Conservation (phyloP, 2,113 vertebrate genomes). For the Psittacus erithacus region DNA sequence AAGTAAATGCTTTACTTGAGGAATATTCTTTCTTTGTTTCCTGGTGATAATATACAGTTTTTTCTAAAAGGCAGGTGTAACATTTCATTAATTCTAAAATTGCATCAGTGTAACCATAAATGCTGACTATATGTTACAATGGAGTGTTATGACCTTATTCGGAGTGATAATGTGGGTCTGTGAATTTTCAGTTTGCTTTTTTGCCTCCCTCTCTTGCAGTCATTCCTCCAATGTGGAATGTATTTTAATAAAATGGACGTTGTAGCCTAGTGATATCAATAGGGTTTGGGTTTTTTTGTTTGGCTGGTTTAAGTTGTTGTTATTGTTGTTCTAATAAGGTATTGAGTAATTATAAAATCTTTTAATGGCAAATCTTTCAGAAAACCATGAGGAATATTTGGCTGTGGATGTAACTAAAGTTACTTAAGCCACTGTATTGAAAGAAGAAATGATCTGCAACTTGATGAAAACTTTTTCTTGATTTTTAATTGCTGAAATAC, state of each 20-base stretch:
- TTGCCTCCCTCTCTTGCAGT: not conserved
- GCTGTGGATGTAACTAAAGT: not conserved
- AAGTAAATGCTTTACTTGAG: not conserved
- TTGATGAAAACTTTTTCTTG: not conserved
- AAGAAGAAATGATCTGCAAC: not conserved
- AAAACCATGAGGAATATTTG: not conserved
- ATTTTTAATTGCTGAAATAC: not conserved
- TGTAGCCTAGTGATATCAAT: not conserved
- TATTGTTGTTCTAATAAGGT: not conserved
- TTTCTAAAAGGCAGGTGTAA: not conserved
- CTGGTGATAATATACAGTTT: not conserved
- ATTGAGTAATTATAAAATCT: not conserved
- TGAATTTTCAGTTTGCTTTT: not conserved
- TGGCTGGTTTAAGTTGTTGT: not conserved
- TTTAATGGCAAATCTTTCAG: not conserved
- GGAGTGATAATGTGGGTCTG: not conserved
- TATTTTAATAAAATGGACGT: not conserved
- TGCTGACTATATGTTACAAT: not conserved
- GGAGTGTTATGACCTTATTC: not conserved
- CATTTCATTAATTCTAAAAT: not conserved
- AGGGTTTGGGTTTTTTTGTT: not conserved
- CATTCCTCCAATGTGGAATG: not conserved
- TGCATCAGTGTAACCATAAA: not conserved
- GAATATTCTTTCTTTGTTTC: not conserved
- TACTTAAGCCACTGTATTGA: not conserved